Percentiles rank a stretch among this genome's conserved stretches.
Conservation (phyloP, 1,140 invertebrate genomes). For the Proales similis region DNA sequence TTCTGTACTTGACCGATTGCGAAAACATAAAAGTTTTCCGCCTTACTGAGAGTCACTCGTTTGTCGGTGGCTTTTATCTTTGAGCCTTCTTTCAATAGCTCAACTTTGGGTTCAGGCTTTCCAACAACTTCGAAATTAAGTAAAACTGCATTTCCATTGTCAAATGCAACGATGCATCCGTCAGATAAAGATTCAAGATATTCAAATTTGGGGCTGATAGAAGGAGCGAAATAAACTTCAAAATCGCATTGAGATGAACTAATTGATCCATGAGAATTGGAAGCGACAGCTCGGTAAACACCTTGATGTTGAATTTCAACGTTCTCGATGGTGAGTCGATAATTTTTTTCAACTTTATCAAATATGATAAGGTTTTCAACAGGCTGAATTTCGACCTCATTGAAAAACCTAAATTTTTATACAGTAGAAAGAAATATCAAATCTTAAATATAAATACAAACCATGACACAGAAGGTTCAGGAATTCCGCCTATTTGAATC, state of each 20-base stretch:
- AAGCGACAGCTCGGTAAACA: neutral
- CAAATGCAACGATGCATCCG: neutral
- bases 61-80: constrained; percentile 34
- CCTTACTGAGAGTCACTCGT: constrained; percentile 10
- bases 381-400: too few relatives aligned
- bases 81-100: constrained; percentile 25
- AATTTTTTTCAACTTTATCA: too few relatives aligned
- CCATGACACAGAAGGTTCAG: too few relatives aligned
- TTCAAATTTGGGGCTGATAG: constrained; percentile 12
- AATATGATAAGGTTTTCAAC: too few relatives aligned
- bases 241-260: constrained; percentile 14
- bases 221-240: constrained; percentile 6
- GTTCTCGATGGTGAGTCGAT: too few relatives aligned
- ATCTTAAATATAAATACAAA: too few relatives aligned
- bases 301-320: too few relatives aligned
- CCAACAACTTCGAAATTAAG: constrained; percentile 18
- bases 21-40: constrained; percentile 17
- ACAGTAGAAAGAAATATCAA: too few relatives aligned
- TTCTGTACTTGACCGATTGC: neutral
- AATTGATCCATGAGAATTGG: neutral
- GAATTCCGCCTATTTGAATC: too few relatives aligned
- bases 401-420: too few relatives aligned
- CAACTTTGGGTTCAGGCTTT: constrained; percentile 24
- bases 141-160: neutral
- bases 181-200: neutral